phyloP scores from a whole-genome alignment of 2,113 vertebrate species.

The Rhynchomys soricoides region DNA sequence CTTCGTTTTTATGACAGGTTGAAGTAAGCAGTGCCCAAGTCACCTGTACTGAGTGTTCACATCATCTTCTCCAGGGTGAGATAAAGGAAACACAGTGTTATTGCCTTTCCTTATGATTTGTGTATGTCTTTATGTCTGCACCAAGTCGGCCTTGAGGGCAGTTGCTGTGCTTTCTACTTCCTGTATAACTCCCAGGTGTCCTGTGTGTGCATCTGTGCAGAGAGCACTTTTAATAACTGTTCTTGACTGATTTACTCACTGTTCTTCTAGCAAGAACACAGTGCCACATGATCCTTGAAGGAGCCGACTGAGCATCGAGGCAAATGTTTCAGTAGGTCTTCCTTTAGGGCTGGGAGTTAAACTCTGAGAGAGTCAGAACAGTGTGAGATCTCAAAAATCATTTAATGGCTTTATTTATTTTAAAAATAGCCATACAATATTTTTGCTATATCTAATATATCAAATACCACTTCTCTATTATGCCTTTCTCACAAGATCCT shows the following conservation, averaged over 20 bases:
- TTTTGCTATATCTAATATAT: neutral
- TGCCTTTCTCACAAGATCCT: neutral
- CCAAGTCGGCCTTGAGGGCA: slow-evolving; percentile 52
- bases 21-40: slow-evolving; percentile 65
- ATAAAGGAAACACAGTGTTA: slow-evolving; percentile 70
- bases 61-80: slow-evolving; percentile 67
- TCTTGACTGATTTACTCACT: slow-evolving; percentile 74
- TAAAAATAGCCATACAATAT: neutral
- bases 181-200: slow-evolving; percentile 65
- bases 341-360: slow-evolving; percentile 50
- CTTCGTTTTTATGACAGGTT: slow-evolving; percentile 67
- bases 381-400: slow-evolving; percentile 39
- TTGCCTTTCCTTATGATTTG: slow-evolving; percentile 71
- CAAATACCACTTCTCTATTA: neutral
- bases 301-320: slow-evolving; percentile 38
- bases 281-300: slow-evolving; percentile 3
- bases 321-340: slow-evolving; percentile 20
- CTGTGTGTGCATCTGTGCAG: slow-evolving; percentile 57
- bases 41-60: slow-evolving; percentile 41
- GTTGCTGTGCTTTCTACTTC: slow-evolving; percentile 67
- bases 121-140: slow-evolving; percentile 43
- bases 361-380: slow-evolving; percentile 46
- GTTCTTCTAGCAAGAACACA: slow-evolving; percentile 61
- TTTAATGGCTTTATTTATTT: slow-evolving; percentile 43
- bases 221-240: slow-evolving; percentile 73